Evolutionary conservation across 2,113 vertebrate species (phyloP), one percentile per base, ranked within the genome.

Genomic region (Zosterops lateralis): DNA sequence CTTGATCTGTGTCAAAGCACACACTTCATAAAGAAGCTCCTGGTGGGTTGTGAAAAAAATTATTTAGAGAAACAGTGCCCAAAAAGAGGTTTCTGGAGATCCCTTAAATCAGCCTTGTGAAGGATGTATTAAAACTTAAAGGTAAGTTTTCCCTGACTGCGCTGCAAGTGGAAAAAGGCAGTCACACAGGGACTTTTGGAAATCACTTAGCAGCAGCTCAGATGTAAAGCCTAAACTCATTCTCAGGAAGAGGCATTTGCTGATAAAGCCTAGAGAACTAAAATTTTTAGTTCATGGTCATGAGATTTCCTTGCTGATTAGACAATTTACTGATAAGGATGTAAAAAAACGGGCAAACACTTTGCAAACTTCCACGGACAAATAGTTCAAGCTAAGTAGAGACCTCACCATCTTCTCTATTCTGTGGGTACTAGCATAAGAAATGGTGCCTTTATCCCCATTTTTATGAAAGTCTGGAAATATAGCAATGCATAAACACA

Each of bases 201-300:
- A 94, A n/a, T 45, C 57, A 32, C 25, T 84, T 78, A 74, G 13
- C 80, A 72, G 12, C 45, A 67, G 5, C 47, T 45, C 62, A 89
- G 38, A 54, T 84, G 32, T 75, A 93, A 94, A 89, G 32, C 22
- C 66, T 64, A 72, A 89, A 75, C 44, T 51, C 68, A 67, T 51
- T 50, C 17, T 57, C 48, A 25, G 38, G 36, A 87, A 53, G 18
- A 65, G 15, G n/a, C 31, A 53, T 75, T 84, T 87, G 36, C 12
- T 87, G 80, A 87, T 87, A 75, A 84, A 13, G 6, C 31, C 53
- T 50, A 84, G 40, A 47, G 73, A 88, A 65, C 22, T 26, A 50
- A 80, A 92, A 61, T 61, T 40, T 24, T 31, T 48, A 61, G n/a
- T 87, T 77, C 67, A 38, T 16, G 17, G 7, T 53, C 62, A 75